Conservation (phyloP, 2,113 vertebrate species). For the Corynorhinus townsendii region DNA sequence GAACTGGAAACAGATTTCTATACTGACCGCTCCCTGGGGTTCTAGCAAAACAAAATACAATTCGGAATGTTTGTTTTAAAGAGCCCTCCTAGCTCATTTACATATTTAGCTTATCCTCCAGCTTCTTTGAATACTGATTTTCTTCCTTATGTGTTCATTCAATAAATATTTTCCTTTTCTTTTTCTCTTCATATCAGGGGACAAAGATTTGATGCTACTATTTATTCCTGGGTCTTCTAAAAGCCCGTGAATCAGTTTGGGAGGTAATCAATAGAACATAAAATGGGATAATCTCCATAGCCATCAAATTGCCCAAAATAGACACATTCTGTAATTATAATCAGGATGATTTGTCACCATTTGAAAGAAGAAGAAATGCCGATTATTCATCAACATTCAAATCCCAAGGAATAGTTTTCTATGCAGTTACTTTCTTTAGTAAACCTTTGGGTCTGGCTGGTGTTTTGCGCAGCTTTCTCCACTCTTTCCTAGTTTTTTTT, state of each 20-base stretch:
- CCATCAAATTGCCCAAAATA: slow-evolving; percentile 69
- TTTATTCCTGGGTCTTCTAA: slow-evolving; percentile 61
- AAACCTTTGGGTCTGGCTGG: slow-evolving; percentile 55
- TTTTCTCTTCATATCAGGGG: not conserved
- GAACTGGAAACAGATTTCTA: not conserved
- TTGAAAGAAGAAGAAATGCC: slow-evolving; percentile 69
- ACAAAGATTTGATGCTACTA: slow-evolving; percentile 12
- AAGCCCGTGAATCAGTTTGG: slow-evolving; percentile 56
- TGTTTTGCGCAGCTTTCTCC: slow-evolving; percentile 47
- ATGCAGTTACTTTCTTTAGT: slow-evolving; percentile 22
- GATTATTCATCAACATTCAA: slow-evolving; percentile 51
- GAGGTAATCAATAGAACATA: slow-evolving; percentile 61
- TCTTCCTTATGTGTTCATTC: not conserved
- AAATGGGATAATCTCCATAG: slow-evolving; percentile 38
- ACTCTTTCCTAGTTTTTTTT: slow-evolving; percentile 66
- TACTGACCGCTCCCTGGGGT: not conserved
- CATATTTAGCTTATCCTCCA: not conserved
- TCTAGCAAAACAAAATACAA: not conserved
- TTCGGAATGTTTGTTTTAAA: not conserved
- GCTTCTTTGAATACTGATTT: not conserved
- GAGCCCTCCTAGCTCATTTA: not conserved
- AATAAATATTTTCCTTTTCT: not conserved
- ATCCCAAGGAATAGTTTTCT: slow-evolving; percentile 52
- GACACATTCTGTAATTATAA: slow-evolving; percentile 73
- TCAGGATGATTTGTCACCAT: slow-evolving; percentile 75